Evolutionary conservation across 2,797 vertebrate genomes (phyloP), one percentile per base, ranked within the genome.

Genomic region (Gymnothorax javanicus): DNA sequence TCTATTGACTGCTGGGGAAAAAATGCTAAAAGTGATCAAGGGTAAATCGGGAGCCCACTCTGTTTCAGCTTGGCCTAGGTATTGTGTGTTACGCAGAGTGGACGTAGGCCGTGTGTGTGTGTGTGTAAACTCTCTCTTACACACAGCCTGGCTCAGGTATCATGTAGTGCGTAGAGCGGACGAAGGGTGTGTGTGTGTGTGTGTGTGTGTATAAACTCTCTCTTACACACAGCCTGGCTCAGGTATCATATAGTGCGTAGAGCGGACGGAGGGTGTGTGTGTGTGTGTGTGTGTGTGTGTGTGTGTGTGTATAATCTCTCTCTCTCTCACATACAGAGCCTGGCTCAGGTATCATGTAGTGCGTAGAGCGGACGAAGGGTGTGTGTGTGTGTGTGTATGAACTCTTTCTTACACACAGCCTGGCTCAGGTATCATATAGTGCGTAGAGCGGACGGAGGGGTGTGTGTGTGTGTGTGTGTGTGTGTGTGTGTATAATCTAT

Each of bases 301-400:
- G 71, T 73, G 17, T 82, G 57, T 84, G 57, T 82, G n/a, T 71
- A 20, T 60, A 62, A 11, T 52, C 43, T 71, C 13, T 82, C 17
- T 75, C 82, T 27, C 75, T 87, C 67, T 88, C 7, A 84, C 85
- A 83, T n/a, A 43, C 33, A 43, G 93, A 98, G 97, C 97, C 13
- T 99, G 98, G 98, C 98, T 98, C 0, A 93, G 98, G 89, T 99
- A 99, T 88, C 95, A 96, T 0, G 93, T 99, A 13, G 93, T 97
- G 84, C 96, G 97, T 52, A 96, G 96, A 3, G 92, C 96, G 5
- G 0, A 97, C 98, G 6, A 95, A 96, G 0, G 98, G 98, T 2
- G 97, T 98, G 92, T 98, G 75, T 77, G 60, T 33, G 56, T 87
- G 81, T 88, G 54, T 75, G 17, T 60, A 4, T 60, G 17, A 60